phyloP scores from a whole-genome alignment of 2,113 vertebrate genomes.

The Microcebus griseorufus region DNA sequence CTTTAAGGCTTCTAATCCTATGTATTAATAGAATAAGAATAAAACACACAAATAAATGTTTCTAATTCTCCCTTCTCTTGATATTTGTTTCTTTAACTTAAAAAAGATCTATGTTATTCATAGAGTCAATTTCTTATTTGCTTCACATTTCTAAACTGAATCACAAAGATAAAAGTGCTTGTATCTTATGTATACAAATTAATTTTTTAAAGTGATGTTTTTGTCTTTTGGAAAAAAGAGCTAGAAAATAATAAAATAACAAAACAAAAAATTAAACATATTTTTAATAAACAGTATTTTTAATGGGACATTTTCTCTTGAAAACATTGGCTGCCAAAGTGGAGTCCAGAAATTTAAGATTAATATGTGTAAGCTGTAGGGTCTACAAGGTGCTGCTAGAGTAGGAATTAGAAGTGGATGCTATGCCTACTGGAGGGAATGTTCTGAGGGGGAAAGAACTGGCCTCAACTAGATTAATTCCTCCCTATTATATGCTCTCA shows the following conservation, averaged over 20 bases:
- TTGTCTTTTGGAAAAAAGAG: conserved; percentile 8
- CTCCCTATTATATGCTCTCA: not conserved
- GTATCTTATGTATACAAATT: not conserved
- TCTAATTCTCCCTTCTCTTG: not conserved
- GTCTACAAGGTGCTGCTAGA: not conserved
- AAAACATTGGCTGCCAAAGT: not conserved
- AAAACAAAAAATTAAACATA: not conserved
- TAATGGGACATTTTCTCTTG: conserved; percentile 12
- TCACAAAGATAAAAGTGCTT: conserved; percentile 9
- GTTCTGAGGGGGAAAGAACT: not conserved
- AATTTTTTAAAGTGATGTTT: not conserved
- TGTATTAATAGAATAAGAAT: not conserved
- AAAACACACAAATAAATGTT: not conserved
- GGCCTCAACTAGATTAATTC: not conserved
- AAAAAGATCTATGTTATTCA: not conserved
- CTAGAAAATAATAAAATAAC: conserved; percentile 16
- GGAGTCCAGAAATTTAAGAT: not conserved
- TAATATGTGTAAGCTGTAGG: not conserved
- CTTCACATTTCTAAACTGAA: conserved; percentile 10
- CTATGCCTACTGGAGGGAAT: not conserved
- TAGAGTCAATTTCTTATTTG: conserved; percentile 15
- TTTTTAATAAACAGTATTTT: not conserved
- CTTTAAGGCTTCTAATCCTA: not conserved
- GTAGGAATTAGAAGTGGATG: not conserved
- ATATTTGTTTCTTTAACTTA: conserved; percentile 7